Evolutionary conservation across 2,113 vertebrate species (phyloP).

Genomic region (Kryptolebias marmoratus): DNA sequence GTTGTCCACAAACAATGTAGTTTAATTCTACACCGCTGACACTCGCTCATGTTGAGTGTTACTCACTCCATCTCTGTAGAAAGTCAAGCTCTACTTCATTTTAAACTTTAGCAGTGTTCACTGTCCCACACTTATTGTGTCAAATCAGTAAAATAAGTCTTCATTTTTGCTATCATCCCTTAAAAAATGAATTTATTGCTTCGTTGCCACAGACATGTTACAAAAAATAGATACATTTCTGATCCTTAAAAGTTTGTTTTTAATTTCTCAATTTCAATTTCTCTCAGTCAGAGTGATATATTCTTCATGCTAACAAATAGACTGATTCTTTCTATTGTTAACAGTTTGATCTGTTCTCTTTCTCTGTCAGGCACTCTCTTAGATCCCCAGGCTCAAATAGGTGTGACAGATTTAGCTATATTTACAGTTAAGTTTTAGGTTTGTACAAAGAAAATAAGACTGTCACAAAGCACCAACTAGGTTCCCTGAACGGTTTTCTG

Average conservation of each 20-base stretch:
- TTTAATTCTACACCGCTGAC: background rate
- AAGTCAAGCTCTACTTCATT: constrained; percentile 46
- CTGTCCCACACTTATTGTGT: constrained; percentile 16
- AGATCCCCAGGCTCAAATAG: background rate
- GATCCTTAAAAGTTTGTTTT: constrained; percentile 3
- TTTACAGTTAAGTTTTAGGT: constrained; percentile 10
- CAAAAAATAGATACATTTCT: constrained; percentile 17
- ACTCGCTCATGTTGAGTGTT: constrained; percentile 5
- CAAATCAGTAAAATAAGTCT: constrained; percentile 2
- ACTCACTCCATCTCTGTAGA: constrained; percentile 31
- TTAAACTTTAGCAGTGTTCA: constrained; percentile 15
- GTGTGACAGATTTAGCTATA: constrained; percentile 18
- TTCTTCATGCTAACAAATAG: constrained; percentile 29
- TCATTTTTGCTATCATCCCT: constrained; percentile 15
- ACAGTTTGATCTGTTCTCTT: constrained; percentile 35
- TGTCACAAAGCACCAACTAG: constrained; percentile 1
- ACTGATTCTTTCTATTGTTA: constrained; percentile 23
- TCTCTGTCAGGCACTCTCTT: constrained; percentile 28
- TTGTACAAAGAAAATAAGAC: constrained; percentile 16
- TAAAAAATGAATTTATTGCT: background rate
- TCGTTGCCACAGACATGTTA: constrained; percentile 14
- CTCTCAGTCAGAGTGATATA: constrained; percentile 31
- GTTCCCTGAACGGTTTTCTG: background rate
- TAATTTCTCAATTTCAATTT: constrained; percentile 14
- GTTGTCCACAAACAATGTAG: constrained; percentile 16